Conservation (phyloP, 2,797 vertebrate species). For the Ctenochaetus hawaiiensis region DNA sequence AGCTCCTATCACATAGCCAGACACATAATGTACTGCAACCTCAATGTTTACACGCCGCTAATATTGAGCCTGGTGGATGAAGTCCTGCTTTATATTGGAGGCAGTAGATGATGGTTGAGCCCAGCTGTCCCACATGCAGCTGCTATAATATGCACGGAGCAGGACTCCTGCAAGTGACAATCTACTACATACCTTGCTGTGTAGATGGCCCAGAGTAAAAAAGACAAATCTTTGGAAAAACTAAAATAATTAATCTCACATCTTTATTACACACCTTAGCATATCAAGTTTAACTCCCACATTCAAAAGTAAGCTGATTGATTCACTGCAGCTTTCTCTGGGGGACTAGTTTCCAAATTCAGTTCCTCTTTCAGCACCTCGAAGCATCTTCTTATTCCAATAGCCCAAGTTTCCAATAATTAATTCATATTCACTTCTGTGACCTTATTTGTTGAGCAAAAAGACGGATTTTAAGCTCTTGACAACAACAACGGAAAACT, state of each 20-base stretch:
- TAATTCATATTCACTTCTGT: constrained; percentile 20
- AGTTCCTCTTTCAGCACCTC: constrained; percentile 7
- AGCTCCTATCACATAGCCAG: constrained; percentile 14
- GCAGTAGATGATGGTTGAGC: constrained; percentile 41
- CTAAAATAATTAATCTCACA: constrained; percentile 36
- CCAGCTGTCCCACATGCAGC: constrained; percentile 60
- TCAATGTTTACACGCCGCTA: constrained; percentile 46
- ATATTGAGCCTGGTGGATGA: constrained; percentile 41
- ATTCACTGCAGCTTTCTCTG: constrained; percentile 13
- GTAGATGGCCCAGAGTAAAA: constrained; percentile 28
- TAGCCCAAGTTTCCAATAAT: constrained; percentile 3
- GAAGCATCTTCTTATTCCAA: neutral
- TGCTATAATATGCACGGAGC: constrained; percentile 36
- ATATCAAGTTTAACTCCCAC: constrained; percentile 20
- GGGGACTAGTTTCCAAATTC: constrained; percentile 1
- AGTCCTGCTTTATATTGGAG: constrained; percentile 53
- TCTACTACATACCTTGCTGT: constrained; percentile 10
- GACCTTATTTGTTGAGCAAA: constrained; percentile 26
- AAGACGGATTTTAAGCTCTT: constrained; percentile 30
- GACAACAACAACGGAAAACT: constrained; percentile 39
- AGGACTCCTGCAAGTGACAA: constrained; percentile 22
- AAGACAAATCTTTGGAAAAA: constrained; percentile 26
- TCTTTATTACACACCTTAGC: constrained; percentile 20
- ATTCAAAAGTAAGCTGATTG: constrained; percentile 33
- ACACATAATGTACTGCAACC: constrained; percentile 12